Evolutionary conservation across 2,888 invertebrate genomes (phyloP), one percentile per base, ranked within the genome.

Genomic region (Ligdia adustata): DNA sequence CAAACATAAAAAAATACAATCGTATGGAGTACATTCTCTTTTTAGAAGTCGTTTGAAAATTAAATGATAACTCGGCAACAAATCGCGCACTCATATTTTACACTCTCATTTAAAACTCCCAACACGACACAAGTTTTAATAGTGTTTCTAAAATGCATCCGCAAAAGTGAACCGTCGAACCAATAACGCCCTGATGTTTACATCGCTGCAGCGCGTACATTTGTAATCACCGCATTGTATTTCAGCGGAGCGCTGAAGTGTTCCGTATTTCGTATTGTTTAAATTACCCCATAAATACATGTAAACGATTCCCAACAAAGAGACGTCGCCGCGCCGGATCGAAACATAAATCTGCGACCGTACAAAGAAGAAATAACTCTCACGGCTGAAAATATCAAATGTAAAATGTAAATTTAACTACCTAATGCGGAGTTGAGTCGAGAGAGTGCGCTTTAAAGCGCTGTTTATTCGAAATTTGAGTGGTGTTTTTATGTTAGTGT

Each of bases 381-480:
- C 86, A 85, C 86, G 84, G 84, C 79, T 79, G 81, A 79, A 85
- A 85, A 82, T 85, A 85, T 86, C 83, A 85, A 86, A 86, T 83
- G 84, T 79, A 81, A 85, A 86, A 85, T 87, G 87, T 86, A 86
- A 87, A 88, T 87, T 85, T 86, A 86, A 88, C 79, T 82, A 81
- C 87, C 86, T 88, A 88, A 87, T 88, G 79, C 84, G 80, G 73
- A 73, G 73, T 79, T 74, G 75, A 80, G 79, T 72, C 67, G 69
- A 59, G 74, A 75, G 75, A 79, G 74, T 77, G 74, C 75, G 80
- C 78, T 82, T 75, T 76, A 79, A 81, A 82, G 77, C 75, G 70
- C 73, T 85, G 82, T 83, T 86, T 84, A 82, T 87, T 81, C 79
- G 76, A 75, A 68, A 79, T 81, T 79, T 82, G 80, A 83, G 81